Conservation (phyloP, 2,888 invertebrate genomes). For the Bombylius major region DNA sequence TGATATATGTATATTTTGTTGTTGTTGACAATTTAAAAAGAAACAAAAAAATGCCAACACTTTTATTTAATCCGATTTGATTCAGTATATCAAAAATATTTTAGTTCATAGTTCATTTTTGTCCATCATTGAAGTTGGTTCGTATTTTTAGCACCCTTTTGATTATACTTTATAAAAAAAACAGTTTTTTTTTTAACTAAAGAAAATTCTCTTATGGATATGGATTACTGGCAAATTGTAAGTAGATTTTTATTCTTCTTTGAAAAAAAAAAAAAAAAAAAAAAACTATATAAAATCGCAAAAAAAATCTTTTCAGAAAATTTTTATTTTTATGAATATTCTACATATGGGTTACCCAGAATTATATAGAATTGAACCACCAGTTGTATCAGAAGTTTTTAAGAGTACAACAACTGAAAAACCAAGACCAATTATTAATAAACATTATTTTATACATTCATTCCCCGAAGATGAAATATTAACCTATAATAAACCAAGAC, state of each 20-base stretch:
- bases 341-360: background rate
- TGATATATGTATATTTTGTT: too few species aligned
- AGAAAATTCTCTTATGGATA: background rate
- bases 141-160: background rate
- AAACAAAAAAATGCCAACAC: too few species aligned
- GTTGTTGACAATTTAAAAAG: too few species aligned
- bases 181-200: background rate
- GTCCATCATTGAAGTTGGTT: background rate
- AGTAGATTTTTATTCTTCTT: background rate
- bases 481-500: background rate
- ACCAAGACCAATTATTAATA: background rate
- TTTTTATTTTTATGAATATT: background rate
- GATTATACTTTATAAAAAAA: background rate
- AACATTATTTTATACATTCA: constrained; percentile 4
- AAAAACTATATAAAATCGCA: background rate
- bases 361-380: background rate
- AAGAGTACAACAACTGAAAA: background rate
- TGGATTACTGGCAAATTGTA: background rate
- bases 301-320: background rate
- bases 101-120: background rate
- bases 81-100: too few species aligned
- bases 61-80: too few species aligned
- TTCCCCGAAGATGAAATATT: background rate
- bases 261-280: background rate
- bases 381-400: background rate